These are phyloP conservation scores for Folsomia manolachei DNA, from an alignment of 2,888 invertebrate species.

Conservation along the genomic window DNA sequence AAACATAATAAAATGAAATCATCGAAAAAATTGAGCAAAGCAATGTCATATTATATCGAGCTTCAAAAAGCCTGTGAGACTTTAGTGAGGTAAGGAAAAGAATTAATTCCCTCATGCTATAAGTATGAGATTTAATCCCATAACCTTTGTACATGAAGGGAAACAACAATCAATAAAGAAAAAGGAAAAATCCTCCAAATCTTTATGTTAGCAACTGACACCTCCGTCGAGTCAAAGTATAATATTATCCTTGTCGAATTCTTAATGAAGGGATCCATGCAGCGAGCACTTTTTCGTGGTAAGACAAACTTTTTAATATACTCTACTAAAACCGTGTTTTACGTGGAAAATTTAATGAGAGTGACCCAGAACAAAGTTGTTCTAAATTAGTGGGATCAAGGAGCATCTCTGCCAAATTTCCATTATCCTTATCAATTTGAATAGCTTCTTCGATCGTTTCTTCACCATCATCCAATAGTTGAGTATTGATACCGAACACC, in stretches of 20 bases:
- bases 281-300: slow-evolving; percentile 23
- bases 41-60: slow-evolving; percentile 20
- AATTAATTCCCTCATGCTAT: too few relatives aligned
- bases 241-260: slow-evolving; percentile 25
- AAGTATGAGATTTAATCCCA: background rate
- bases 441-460: background rate
- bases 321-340: background rate
- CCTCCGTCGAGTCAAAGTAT: slow-evolving; percentile 3
- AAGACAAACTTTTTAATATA: too few relatives aligned
- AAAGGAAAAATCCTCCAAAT: slow-evolving; percentile 22
- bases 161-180: slow-evolving; percentile 26
- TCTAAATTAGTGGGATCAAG: background rate
- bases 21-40: background rate
- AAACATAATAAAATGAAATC: slow-evolving; percentile 12
- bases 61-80: slow-evolving; percentile 15
- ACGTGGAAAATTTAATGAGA: background rate
- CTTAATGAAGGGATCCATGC: slow-evolving; percentile 17
- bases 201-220: slow-evolving; percentile 21
- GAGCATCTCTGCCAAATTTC: background rate
- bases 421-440: background rate
- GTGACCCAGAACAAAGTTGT: background rate
- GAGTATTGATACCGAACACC: background rate
- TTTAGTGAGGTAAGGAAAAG: slow-evolving; percentile 27
- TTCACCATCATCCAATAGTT: background rate
- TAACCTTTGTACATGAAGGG: slow-evolving; percentile 1